A percentile compares a stretch with the other conserved stretches of the same genome.
Conservation (phyloP, 2,888 invertebrate species). For the Perizoma flavofasciatum region DNA sequence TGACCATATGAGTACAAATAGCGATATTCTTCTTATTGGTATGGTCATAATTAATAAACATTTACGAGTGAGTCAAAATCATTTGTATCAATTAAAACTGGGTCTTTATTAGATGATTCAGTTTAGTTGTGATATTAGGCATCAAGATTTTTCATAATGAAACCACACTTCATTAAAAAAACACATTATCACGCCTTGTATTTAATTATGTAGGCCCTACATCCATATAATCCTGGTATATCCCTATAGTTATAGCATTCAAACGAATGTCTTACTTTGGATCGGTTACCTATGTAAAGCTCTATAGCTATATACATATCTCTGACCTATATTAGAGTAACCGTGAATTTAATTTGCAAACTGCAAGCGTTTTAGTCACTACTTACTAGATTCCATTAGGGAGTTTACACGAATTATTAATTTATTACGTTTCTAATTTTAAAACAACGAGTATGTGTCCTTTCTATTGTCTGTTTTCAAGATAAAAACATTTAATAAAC, state of each 20-base stretch:
- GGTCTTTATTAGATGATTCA: too few species aligned
- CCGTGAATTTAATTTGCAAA: constrained; percentile 9
- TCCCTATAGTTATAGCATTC: too few species aligned
- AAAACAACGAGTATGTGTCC: constrained; percentile 41
- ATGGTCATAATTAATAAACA: too few species aligned
- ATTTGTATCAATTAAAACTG: neutral
- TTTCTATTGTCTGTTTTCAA: constrained; percentile 41
- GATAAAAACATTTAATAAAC: constrained; percentile 38
- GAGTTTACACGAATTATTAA: constrained; percentile 38
- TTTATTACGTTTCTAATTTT: constrained; percentile 30
- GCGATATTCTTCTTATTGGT: neutral
- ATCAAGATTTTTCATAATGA: too few species aligned
- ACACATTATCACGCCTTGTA: too few species aligned
- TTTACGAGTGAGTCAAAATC: neutral
- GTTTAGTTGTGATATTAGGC: too few species aligned
- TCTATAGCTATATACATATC: too few species aligned
- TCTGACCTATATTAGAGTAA: neutral
- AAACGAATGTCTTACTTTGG: too few species aligned
- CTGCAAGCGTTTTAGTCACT: neutral
- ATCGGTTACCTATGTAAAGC: too few species aligned
- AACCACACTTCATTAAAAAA: too few species aligned
- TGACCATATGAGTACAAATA: neutral
- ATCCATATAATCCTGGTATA: too few species aligned
- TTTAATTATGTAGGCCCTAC: too few species aligned
- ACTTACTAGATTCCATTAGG: constrained; percentile 40